phyloP scores from a whole-genome alignment of 2,113 vertebrate species.

The Albula glossodonta region DNA sequence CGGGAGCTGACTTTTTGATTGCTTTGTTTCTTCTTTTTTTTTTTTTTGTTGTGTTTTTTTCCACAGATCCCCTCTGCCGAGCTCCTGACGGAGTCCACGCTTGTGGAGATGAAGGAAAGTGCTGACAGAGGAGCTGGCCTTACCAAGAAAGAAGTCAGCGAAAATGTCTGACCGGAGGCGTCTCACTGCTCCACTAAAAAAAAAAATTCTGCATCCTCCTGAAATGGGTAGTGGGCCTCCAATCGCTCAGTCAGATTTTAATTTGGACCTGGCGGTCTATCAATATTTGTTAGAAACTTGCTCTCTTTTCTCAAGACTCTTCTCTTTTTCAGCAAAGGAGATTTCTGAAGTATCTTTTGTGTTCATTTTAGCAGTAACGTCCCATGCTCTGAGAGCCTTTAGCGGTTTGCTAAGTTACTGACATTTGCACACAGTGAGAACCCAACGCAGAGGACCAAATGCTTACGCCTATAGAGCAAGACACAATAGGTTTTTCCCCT shows the following conservation, averaged over 20 bases:
- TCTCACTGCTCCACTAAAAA: conserved; percentile 40
- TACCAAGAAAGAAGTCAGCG: conserved; percentile 71
- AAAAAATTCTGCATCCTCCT: conserved; percentile 63
- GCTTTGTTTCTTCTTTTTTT: conserved; percentile 52
- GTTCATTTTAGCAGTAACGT: neutral
- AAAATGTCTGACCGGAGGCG: conserved; percentile 71
- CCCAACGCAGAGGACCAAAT: neutral
- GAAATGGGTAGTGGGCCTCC: neutral
- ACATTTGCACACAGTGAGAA: neutral
- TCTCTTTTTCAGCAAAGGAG: neutral
- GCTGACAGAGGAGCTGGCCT: conserved; percentile 83
- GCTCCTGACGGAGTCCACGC: conserved; percentile 81
- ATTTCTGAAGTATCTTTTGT: neutral
- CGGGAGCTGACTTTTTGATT: conserved; percentile 41
- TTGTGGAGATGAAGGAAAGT: conserved; percentile 90
- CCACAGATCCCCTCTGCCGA: conserved; percentile 86
- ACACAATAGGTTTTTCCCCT: neutral
- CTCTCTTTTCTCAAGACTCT: neutral
- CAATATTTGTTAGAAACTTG: conserved; percentile 5
- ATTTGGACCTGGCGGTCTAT: conserved; percentile 1
- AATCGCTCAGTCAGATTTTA: neutral
- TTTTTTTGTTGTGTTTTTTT: conserved; percentile 69
- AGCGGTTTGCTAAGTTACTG: conserved; percentile 52
- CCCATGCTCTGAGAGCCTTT: conserved; percentile 27
- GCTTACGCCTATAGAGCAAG: neutral